phyloP scores from a whole-genome alignment of 2,888 invertebrate genomes.

The Oscheius sp. region DNA sequence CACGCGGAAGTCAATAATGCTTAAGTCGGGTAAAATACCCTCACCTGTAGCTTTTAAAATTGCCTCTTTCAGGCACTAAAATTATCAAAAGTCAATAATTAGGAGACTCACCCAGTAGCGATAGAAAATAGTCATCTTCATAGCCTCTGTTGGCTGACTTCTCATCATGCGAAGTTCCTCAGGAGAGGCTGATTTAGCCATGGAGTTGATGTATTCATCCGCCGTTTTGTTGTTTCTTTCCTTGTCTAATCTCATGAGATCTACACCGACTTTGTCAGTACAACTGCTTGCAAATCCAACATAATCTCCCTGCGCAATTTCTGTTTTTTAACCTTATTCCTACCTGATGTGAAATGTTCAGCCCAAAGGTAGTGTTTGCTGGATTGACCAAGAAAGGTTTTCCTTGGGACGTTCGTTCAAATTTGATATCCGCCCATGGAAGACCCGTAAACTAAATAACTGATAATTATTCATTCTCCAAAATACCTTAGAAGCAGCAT shows the following conservation, averaged over 20 bases:
- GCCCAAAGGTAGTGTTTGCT: conserved; percentile 55
- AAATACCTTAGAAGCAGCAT: conserved; percentile 57
- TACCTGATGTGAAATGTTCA: conserved; percentile 70
- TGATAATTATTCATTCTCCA: background rate
- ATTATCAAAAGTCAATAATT: background rate
- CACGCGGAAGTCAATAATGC: conserved; percentile 66
- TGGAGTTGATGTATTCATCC: conserved; percentile 69
- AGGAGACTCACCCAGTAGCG: conserved; percentile 63
- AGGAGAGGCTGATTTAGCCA: conserved; percentile 65
- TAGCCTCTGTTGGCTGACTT: conserved; percentile 64
- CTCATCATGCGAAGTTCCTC: conserved; percentile 67
- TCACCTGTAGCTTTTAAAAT: conserved; percentile 70
- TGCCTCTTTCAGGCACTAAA: conserved; percentile 69
- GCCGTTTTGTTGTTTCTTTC: conserved; percentile 66
- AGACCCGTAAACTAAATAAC: conserved; percentile 57
- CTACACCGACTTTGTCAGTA: conserved; percentile 64
- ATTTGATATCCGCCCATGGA: conserved; percentile 61
- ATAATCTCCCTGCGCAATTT: conserved; percentile 70
- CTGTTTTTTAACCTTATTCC: too few species aligned
- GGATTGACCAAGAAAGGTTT: conserved; percentile 66
- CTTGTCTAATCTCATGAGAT: conserved; percentile 68
- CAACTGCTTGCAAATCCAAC: conserved; percentile 69
- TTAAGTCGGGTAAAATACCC: conserved; percentile 67
- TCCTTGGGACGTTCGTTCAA: conserved; percentile 67
- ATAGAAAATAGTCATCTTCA: conserved; percentile 70